Percentiles rank a stretch among this genome's conserved stretches.
Evolutionary conservation across 2,113 vertebrate genomes (phyloP).

Genomic region (Toxostoma redivivum): DNA sequence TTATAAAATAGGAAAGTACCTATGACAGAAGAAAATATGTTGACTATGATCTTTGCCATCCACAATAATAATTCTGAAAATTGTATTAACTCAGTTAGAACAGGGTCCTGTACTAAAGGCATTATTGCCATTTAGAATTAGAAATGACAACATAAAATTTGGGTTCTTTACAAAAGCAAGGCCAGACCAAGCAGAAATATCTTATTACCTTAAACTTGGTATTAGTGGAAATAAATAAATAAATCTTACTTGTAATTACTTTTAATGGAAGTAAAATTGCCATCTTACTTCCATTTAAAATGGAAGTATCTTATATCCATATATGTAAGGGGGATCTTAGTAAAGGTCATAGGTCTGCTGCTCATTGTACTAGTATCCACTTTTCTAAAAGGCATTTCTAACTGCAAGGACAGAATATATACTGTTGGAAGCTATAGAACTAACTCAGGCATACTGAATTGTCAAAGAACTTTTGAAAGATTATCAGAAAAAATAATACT

Average conservation of each 20-base stretch:
- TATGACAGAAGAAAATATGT: not conserved
- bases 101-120: not conserved
- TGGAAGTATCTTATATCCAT: not conserved
- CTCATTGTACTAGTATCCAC: not conserved
- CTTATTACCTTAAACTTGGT: not conserved
- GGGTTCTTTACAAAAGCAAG: not conserved
- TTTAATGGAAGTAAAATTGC: not conserved
- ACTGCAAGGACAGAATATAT: not conserved
- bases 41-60: not conserved
- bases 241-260: not conserved
- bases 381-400: not conserved
- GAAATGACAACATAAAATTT: not conserved
- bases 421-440: not conserved
- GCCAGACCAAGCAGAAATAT: not conserved
- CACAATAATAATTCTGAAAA: not conserved
- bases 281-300: not conserved
- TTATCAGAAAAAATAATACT: not conserved
- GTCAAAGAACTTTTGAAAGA: not conserved
- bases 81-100: not conserved
- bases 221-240: not conserved
- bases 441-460: not conserved
- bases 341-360: not conserved
- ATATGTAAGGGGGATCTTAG: not conserved
- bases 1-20: not conserved
- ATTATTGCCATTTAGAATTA: not conserved